phyloP scores from a whole-genome alignment of 2,888 invertebrate genomes.

The Abscondita cerata region DNA sequence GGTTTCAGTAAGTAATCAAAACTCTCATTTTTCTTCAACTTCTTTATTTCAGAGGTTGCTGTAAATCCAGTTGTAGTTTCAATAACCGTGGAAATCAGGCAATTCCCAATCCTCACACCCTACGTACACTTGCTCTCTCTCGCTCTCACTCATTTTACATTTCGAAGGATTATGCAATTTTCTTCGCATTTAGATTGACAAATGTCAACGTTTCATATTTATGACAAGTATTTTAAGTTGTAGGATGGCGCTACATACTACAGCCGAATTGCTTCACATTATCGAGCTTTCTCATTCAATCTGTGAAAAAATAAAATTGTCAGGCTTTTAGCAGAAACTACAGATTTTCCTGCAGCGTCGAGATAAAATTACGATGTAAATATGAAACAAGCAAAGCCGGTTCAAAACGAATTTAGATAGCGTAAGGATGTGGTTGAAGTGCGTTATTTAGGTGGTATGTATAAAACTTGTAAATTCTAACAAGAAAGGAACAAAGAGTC shows the following conservation, averaged over 20 bases:
- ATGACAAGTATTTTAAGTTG: slow-evolving; percentile 20
- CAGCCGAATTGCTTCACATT: slow-evolving; percentile 11
- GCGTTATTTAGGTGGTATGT: slow-evolving; percentile 16
- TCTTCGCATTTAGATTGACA: slow-evolving; percentile 33
- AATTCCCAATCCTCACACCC: slow-evolving; percentile 56
- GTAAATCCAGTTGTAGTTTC: slow-evolving; percentile 51
- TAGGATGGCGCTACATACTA: slow-evolving; percentile 3
- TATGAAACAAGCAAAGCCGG: slow-evolving; percentile 24
- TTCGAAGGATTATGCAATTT: slow-evolving; percentile 46
- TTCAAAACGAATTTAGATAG: slow-evolving; percentile 32
- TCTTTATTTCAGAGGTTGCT: slow-evolving; percentile 39
- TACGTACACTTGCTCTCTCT: slow-evolving; percentile 44
- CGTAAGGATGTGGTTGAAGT: slow-evolving; percentile 28
- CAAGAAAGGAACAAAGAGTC: slow-evolving; percentile 1
- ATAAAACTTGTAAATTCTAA: slow-evolving; percentile 7
- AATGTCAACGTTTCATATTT: slow-evolving; percentile 25
- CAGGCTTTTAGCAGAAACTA: slow-evolving; percentile 31
- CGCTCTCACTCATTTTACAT: slow-evolving; percentile 35
- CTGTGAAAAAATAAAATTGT: slow-evolving; percentile 26
- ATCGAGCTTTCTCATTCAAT: slow-evolving; percentile 22
- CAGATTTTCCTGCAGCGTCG: slow-evolving; percentile 14
- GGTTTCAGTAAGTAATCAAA: slow-evolving; percentile 36
- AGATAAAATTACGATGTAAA: slow-evolving; percentile 24
- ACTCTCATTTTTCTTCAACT: slow-evolving; percentile 34
- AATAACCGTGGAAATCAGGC: slow-evolving; percentile 56